These are phyloP conservation scores for Paradoxurus hermaphroditus DNA, from an alignment of 2,113 vertebrate species.

Conservation along the genomic window DNA sequence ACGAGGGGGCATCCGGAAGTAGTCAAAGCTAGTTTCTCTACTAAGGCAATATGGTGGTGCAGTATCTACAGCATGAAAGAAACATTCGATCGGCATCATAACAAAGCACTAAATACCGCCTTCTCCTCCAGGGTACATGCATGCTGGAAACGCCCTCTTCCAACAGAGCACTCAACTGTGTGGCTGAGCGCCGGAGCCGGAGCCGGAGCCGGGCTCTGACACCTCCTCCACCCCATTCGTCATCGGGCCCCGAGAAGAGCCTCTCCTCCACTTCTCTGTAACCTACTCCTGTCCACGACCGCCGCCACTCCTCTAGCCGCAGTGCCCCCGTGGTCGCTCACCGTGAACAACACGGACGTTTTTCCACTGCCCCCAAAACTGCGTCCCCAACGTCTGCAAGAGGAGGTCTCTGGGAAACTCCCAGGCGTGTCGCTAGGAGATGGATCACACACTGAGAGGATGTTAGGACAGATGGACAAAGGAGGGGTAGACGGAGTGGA, in stretches of 20 bases:
- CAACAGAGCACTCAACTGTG: neutral
- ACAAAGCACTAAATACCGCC: neutral
- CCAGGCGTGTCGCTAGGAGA: neutral
- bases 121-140: neutral
- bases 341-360: neutral
- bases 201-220: neutral
- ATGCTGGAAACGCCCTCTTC: neutral
- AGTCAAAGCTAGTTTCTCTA: conserved; percentile 96
- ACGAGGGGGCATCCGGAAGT: conserved; percentile 95
- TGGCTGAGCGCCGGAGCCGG: neutral
- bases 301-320: neutral
- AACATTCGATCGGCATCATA: neutral
- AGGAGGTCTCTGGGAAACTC: neutral
- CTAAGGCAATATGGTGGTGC: conserved; percentile 96
- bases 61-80: conserved; percentile 87
- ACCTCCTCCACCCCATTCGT: neutral
- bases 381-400: neutral
- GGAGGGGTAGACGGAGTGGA: neutral
- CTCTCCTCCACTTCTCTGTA: neutral
- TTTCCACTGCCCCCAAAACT: neutral
- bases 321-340: neutral
- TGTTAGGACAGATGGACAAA: neutral
- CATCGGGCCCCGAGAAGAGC: neutral
- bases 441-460: neutral
- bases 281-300: neutral